These are phyloP conservation scores for Lutjanus campechanus DNA, from an alignment of 2,797 vertebrate species.

Conservation along the genomic window DNA sequence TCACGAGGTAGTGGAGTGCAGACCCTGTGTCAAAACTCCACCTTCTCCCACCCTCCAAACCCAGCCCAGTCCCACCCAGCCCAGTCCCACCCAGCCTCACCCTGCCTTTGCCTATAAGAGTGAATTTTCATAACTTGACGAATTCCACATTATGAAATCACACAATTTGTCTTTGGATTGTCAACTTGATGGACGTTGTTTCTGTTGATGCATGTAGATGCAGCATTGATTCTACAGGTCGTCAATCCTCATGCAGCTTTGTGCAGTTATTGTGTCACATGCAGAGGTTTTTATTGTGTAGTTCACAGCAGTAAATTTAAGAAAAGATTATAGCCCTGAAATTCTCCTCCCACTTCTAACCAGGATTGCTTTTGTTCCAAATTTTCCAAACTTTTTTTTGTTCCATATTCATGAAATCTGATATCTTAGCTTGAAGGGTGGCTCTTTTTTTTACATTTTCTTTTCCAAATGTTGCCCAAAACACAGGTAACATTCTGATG, in stretches of 20 bases:
- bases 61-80: slow-evolving; percentile 47
- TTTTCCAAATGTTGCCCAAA: slow-evolving; percentile 1
- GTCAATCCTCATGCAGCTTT: background rate
- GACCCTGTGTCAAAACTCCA: slow-evolving; percentile 44
- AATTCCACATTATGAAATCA: slow-evolving; percentile 28
- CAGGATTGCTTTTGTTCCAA: slow-evolving; percentile 34
- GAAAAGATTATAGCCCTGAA: slow-evolving; percentile 41
- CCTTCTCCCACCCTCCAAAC: slow-evolving; percentile 48
- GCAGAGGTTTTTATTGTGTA: slow-evolving; percentile 37
- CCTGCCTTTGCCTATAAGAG: slow-evolving; percentile 4
- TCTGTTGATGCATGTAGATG: background rate
- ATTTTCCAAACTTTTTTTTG: slow-evolving; percentile 48
- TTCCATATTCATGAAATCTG: slow-evolving; percentile 65
- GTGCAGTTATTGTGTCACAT: slow-evolving; percentile 11
- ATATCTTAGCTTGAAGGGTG: slow-evolving; percentile 38
- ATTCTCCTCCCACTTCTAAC: slow-evolving; percentile 53
- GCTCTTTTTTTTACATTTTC: slow-evolving; percentile 15
- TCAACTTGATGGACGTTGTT: background rate
- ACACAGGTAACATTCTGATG: slow-evolving; percentile 14
- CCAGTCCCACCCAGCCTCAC: slow-evolving; percentile 41
- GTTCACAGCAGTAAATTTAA: slow-evolving; percentile 45
- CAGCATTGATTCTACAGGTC: background rate
- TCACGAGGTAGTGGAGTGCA: slow-evolving; percentile 58
- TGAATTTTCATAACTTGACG: slow-evolving; percentile 2
- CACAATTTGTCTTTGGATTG: slow-evolving; percentile 12